A percentile compares a stretch with the other conserved stretches of the same genome.
Evolutionary conservation across 1,140 invertebrate species (phyloP).

Genomic region (Dendrolimus kikuchii): DNA sequence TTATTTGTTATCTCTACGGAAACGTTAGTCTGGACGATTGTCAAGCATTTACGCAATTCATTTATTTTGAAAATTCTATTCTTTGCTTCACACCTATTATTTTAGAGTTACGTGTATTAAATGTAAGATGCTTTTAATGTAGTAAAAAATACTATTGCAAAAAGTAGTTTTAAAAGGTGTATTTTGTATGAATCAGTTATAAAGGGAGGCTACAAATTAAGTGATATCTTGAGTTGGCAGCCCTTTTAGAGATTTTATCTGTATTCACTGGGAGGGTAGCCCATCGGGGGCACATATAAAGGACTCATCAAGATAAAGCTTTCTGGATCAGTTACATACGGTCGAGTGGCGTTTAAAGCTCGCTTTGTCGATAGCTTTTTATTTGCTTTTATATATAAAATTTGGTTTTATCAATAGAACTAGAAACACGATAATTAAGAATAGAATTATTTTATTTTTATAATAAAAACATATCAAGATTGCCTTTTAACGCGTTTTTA

Average conservation of each 20-base stretch:
- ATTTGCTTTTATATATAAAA: constrained; percentile 13
- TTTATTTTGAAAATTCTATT: no score
- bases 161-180: constrained; percentile 24
- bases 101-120: no score
- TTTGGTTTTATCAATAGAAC: constrained; percentile 1
- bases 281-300: constrained; percentile 60
- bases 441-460: no score
- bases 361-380: constrained; percentile 50
- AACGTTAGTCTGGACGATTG: no score
- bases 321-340: constrained; percentile 67
- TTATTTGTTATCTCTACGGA: no score
- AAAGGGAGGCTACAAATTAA: constrained; percentile 70
- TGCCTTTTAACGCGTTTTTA: no score
- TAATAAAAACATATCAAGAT: no score
- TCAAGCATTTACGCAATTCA: no score
- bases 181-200: constrained; percentile 49
- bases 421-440: neutral
- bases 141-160: no score
- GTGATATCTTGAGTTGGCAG: constrained; percentile 69
- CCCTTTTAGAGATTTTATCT: constrained; percentile 68
- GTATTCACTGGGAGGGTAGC: constrained; percentile 60
- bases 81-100: no score
- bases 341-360: constrained; percentile 59
- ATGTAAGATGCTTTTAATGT: no score
- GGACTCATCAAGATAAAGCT: constrained; percentile 68